These are phyloP conservation scores for Drosophila limbata DNA, from an alignment of 2,888 invertebrate genomes.

Conservation along the genomic window DNA sequence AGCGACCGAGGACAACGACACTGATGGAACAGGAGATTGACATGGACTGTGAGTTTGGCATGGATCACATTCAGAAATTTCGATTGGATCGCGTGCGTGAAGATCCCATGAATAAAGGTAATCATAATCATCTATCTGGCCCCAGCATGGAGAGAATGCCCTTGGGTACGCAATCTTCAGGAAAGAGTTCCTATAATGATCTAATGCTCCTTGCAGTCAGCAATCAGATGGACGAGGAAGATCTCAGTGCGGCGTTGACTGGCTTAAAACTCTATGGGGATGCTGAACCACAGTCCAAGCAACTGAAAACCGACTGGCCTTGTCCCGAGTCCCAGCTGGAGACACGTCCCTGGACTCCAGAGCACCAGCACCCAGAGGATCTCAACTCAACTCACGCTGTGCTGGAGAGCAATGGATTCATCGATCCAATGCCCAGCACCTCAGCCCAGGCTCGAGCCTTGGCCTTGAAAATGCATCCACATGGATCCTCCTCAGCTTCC, in stretches of 20 bases:
- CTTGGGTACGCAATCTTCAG: not conserved
- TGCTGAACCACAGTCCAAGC: no score
- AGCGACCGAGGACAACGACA: not conserved
- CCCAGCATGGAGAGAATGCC: not conserved
- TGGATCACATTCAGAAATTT: constrained; percentile 52
- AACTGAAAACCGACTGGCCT: not conserved
- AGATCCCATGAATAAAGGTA: not conserved
- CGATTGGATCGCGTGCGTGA: constrained; percentile 37
- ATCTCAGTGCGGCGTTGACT: not conserved
- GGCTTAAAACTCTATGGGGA: constrained; percentile 1
- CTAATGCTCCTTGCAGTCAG: not conserved
- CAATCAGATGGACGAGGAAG: not conserved
- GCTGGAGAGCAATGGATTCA: not conserved
- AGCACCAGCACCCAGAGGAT: not conserved
- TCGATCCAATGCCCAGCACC: constrained; percentile 35
- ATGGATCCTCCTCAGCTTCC: not conserved
- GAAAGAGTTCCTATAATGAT: not conserved
- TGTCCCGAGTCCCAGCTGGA: not conserved
- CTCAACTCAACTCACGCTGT: no score
- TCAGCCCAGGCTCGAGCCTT: constrained; percentile 34
- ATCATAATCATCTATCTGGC: not conserved
- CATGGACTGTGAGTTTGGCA: constrained; percentile 56
- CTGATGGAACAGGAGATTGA: constrained; percentile 32
- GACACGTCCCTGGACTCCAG: constrained; percentile 5
- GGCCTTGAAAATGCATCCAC: not conserved